Evolutionary conservation across 1,140 invertebrate genomes (phyloP).

Genomic region (Microvelia longipes): DNA sequence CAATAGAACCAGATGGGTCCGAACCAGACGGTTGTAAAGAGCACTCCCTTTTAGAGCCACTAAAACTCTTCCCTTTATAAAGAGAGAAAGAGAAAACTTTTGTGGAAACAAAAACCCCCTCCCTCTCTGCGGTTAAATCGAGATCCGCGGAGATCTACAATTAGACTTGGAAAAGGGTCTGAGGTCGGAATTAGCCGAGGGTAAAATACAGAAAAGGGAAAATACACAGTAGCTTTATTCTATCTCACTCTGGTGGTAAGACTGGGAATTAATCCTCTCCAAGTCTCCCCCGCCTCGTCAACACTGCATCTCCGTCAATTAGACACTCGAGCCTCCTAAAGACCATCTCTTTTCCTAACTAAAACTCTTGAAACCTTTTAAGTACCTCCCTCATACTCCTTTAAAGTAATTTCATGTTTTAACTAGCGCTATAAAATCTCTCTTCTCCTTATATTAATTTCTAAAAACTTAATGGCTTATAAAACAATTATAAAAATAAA

Average conservation of each 20-base stretch:
- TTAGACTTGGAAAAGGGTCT: neutral
- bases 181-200: neutral
- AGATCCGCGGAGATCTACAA: neutral
- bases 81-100: neutral
- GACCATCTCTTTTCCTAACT: neutral
- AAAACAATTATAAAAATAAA: neutral
- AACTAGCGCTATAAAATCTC: neutral
- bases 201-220: neutral
- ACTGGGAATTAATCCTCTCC: neutral
- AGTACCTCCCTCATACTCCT: neutral
- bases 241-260: neutral
- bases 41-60: constrained; percentile 1
- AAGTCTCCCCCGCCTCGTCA: neutral
- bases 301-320: neutral
- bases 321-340: neutral
- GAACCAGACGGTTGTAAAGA: neutral
- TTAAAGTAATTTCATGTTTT: neutral
- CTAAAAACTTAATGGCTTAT: neutral
- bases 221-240: neutral
- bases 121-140: neutral
- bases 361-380: neutral
- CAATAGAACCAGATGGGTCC: neutral
- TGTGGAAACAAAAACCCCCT: neutral
- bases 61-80: neutral
- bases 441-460: neutral